These are phyloP conservation scores for Petrocephalus sullivani DNA, from an alignment of 2,797 vertebrate species.

Conservation along the genomic window DNA sequence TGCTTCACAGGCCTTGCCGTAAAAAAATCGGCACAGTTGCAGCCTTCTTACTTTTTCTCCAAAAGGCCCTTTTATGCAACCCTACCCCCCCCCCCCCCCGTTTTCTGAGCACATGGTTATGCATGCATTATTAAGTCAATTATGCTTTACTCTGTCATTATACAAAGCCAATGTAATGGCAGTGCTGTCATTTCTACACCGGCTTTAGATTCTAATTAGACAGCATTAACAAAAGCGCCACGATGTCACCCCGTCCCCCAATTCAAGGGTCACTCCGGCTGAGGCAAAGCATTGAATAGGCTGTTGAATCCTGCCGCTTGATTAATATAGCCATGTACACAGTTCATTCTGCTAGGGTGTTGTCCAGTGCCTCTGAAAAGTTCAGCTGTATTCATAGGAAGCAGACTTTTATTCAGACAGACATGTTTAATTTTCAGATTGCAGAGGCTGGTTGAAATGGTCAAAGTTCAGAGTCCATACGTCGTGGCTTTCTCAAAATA, in stretches of 20 bases:
- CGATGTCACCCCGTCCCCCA: slow-evolving; percentile 37
- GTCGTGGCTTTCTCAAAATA: slow-evolving; percentile 52
- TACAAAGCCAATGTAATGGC: slow-evolving; percentile 40
- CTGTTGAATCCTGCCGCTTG: slow-evolving; percentile 52
- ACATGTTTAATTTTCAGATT: slow-evolving; percentile 78
- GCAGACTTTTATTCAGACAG: slow-evolving; percentile 76
- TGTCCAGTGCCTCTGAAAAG: slow-evolving; percentile 70
- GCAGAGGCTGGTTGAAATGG: slow-evolving; percentile 55
- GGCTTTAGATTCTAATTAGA: slow-evolving; percentile 61
- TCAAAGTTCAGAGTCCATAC: slow-evolving; percentile 54
- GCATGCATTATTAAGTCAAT: slow-evolving; percentile 48
- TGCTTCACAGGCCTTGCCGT: neutral
- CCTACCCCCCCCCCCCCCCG: neutral
- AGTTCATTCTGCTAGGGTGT: slow-evolving; percentile 66
- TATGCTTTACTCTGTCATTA: slow-evolving; percentile 43
- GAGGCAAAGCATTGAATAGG: slow-evolving; percentile 48
- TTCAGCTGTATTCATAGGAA: slow-evolving; percentile 76
- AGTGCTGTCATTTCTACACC: slow-evolving; percentile 43
- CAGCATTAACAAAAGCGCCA: slow-evolving; percentile 58
- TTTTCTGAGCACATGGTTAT: slow-evolving; percentile 7
- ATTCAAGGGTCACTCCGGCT: slow-evolving; percentile 38
- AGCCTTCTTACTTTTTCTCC: neutral
- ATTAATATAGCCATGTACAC: slow-evolving; percentile 63
- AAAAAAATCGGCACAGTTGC: neutral
- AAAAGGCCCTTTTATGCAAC: slow-evolving; percentile 14